These are phyloP conservation scores for Psammodynastes pulverulentus DNA, from an alignment of 2,113 vertebrate species.

Conservation along the genomic window DNA sequence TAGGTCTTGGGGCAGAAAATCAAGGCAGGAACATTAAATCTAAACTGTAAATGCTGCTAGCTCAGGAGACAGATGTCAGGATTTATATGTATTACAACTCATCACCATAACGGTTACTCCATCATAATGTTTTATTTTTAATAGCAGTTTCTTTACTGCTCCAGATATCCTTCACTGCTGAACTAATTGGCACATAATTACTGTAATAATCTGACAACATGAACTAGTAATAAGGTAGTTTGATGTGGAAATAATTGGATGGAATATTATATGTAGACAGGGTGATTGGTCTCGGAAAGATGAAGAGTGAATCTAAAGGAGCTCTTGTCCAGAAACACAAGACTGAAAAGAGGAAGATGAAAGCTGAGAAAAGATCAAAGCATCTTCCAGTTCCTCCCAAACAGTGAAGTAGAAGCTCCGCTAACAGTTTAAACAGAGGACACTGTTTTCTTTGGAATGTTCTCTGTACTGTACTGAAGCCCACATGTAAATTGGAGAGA, in stretches of 20 bases:
- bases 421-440: not conserved
- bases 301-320: not conserved
- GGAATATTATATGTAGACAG: not conserved
- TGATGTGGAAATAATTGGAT: not conserved
- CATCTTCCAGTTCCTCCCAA: not conserved
- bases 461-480: not conserved
- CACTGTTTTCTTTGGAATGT: not conserved
- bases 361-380: slow-evolving; percentile 16
- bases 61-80: not conserved
- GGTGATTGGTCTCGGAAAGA: not conserved
- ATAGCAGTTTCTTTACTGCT: not conserved
- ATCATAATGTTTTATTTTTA: not conserved
- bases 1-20: not conserved
- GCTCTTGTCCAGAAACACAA: not conserved
- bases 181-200: slow-evolving; percentile 9
- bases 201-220: not conserved
- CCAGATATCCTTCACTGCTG: not conserved
- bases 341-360: not conserved
- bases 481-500: not conserved
- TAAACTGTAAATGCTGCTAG: not conserved
- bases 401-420: not conserved
- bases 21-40: not conserved
- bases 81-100: not conserved
- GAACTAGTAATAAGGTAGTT: not conserved
- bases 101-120: not conserved